These are phyloP conservation scores for Eristalis tenax DNA, from an alignment of 2,888 invertebrate species.

Conservation along the genomic window DNA sequence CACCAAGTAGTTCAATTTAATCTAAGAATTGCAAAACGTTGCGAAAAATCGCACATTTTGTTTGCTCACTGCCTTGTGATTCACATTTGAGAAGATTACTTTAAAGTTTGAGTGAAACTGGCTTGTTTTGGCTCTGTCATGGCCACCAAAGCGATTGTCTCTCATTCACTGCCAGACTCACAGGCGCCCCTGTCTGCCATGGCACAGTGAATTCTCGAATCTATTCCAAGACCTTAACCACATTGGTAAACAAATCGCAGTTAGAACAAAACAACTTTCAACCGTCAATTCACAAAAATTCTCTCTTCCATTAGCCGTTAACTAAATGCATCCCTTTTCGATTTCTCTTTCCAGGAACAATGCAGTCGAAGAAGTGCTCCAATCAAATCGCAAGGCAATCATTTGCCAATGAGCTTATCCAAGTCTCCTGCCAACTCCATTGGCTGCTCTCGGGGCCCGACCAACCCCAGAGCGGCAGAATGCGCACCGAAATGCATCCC, in stretches of 20 bases:
- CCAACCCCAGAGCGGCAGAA: conserved; percentile 54
- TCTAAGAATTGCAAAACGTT: too few relatives aligned
- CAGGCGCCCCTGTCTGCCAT: too few relatives aligned
- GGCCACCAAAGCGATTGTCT: neutral
- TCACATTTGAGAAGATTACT: too few relatives aligned
- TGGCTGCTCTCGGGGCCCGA: conserved; percentile 67
- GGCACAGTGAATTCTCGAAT: too few relatives aligned
- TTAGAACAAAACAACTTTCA: too few relatives aligned
- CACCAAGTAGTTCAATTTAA: too few relatives aligned
- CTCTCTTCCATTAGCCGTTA: neutral
- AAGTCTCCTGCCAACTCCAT: conserved; percentile 71
- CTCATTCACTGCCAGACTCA: neutral
- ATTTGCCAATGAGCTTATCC: conserved; percentile 71
- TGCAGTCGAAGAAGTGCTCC: conserved; percentile 54
- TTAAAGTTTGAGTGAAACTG: too few relatives aligned
- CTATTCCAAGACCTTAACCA: too few relatives aligned
- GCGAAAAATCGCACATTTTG: too few relatives aligned
- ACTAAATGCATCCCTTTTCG: neutral
- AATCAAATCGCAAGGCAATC: conserved; percentile 60
- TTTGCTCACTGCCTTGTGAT: too few relatives aligned
- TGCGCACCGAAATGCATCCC: conserved; percentile 66
- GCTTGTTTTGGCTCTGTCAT: too few relatives aligned
- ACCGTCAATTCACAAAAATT: neutral
- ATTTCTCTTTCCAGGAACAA: conserved; percentile 40
- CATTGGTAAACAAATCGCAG: too few relatives aligned